A percentile compares a stretch with the other conserved stretches of the same genome.
Evolutionary conservation across 2,797 vertebrate genomes (phyloP).

Genomic region (Spatula clypeata): DNA sequence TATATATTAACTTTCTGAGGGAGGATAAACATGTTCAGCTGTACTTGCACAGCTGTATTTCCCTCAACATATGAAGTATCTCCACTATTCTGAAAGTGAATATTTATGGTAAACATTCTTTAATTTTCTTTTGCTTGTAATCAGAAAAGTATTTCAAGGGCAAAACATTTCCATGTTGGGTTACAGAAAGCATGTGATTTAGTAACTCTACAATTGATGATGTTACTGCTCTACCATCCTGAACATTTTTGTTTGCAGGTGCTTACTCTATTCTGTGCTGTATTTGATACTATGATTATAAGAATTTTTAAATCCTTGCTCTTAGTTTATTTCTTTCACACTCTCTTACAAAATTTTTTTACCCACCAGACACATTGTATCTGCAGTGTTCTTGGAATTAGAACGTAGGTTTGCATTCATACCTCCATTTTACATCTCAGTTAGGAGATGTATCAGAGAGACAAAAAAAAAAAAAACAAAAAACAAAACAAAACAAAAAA

Average conservation of each 20-base stretch:
- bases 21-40: not conserved
- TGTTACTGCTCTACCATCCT: not conserved
- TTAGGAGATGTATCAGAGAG: not conserved
- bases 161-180: not conserved
- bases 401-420: not conserved
- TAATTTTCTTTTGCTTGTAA: constrained; percentile 13
- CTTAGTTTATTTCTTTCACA: not conserved
- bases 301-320: not conserved
- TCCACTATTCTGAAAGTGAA: not conserved
- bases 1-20: not conserved
- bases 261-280: not conserved
- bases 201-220: not conserved
- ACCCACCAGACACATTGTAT: not conserved
- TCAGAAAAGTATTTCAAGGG: not conserved
- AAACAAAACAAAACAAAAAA: not conserved
- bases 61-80: not conserved
- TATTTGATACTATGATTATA: not conserved
- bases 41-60: constrained; percentile 4
- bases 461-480: not conserved
- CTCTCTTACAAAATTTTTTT: not conserved
- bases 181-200: not conserved
- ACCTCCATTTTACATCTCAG: not conserved
- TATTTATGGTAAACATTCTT: not conserved
- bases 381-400: not conserved
- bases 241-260: not conserved